Evolutionary conservation across 2,888 invertebrate species (phyloP).

Genomic region (Ganaspis brasiliensis): DNA sequence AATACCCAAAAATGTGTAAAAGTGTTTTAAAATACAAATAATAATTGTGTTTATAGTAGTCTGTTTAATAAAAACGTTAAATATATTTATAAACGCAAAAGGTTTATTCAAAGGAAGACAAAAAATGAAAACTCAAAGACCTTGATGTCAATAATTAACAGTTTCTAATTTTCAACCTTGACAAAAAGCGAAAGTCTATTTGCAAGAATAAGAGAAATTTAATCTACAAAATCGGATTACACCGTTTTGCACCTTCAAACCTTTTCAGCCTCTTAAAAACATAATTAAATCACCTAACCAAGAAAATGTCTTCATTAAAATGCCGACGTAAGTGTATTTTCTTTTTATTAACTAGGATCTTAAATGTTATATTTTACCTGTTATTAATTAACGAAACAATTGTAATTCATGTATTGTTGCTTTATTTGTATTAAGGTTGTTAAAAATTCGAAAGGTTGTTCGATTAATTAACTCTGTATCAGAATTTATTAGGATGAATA

Average conservation of each 20-base stretch:
- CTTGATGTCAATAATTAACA: too few relatives aligned
- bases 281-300: neutral
- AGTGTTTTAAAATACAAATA: too few relatives aligned
- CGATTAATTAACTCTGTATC: too few relatives aligned
- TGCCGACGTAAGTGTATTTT: slow-evolving; percentile 16
- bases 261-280: neutral
- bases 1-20: too few relatives aligned
- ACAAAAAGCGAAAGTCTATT: slow-evolving; percentile 8
- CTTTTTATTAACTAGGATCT: neutral
- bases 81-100: too few relatives aligned
- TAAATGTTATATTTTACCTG: neutral
- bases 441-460: too few relatives aligned
- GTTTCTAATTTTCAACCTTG: neutral
- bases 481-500: too few relatives aligned
- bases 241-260: neutral
- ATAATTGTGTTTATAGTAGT: too few relatives aligned
- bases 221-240: slow-evolving; percentile 4
- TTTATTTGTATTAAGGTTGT: too few relatives aligned
- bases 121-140: neutral
- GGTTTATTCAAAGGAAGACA: neutral
- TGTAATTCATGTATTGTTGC: too few relatives aligned
- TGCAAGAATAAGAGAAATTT: slow-evolving; percentile 3
- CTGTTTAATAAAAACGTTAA: too few relatives aligned
- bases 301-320: slow-evolving; percentile 12
- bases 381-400: too few relatives aligned